Base-by-base conservation (phyloP, 2,113 vertebrate species). In the Glaucomys volans region DNA sequence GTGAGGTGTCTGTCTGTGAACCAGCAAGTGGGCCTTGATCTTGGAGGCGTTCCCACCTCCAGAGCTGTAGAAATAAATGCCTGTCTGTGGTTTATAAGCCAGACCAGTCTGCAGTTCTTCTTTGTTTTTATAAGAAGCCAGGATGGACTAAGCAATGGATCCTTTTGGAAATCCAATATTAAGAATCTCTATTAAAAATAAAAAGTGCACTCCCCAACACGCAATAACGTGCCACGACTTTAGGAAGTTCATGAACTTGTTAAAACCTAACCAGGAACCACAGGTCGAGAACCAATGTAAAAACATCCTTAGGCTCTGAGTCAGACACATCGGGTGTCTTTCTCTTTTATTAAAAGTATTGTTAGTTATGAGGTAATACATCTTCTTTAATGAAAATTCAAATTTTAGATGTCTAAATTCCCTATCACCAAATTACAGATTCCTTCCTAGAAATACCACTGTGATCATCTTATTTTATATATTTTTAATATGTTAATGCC, bases 351-450 rank as follows among this genome's bases (percentile, higher is more conserved):
- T 30, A n/a, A 20, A 82, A 82, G 57, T 4, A 37, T 47, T 87
- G 22, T 72, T 92, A 64, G 22, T 66, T 76, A 37, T 67, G 69
- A 76, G 42, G 12, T 80, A 54, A 20, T 13, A 20, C 17, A 64
- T 50, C 17, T 90, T 77, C 69, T 72, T 28, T 66, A 30, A 47
- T 35, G 62, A 88, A 69, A 88, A 71, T 50, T 37, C n/a, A 69
- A 95, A 44, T 22, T 13, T 74, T 69, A 87, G 8, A 54, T 64
- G 9, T 91, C 47, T 87, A 59, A 95, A 85, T 95, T 75, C 13
- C 42, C n/a, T 76, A 69, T 91, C 54, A 64, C n/a, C 37, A 88
- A 80, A 86, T 79, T 89, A 40, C 52, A 92, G 4, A 26, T 22
- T 8, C n/a, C 8, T 95, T 91, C 47, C 85, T 83, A 67, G 24